Evolutionary conservation across 2,888 invertebrate genomes (phyloP).

Genomic region (Cheilosia urbana): DNA sequence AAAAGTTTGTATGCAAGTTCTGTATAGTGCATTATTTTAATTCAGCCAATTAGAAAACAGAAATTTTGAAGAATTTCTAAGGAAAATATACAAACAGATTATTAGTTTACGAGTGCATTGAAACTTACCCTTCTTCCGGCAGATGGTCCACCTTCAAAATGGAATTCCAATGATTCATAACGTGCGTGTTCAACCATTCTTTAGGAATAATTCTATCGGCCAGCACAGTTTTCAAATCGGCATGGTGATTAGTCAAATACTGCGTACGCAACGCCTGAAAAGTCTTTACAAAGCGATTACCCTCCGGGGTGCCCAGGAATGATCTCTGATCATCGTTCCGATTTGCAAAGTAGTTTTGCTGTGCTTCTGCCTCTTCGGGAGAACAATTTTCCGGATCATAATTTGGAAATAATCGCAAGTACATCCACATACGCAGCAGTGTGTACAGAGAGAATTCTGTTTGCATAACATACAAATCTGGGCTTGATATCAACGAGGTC

Average conservation of each 20-base stretch:
- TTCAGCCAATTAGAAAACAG: conserved; percentile 6
- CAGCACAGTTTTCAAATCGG: conserved; percentile 88
- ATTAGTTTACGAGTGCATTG: neutral
- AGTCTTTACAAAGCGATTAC: conserved; percentile 86
- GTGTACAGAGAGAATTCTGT: conserved; percentile 91
- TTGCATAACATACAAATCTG: conserved; percentile 89
- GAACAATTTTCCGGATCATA: conserved; percentile 82
- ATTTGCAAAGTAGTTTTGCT: conserved; percentile 80
- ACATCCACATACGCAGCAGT: conserved; percentile 89
- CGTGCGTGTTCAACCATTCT: conserved; percentile 87
- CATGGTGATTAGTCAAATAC: conserved; percentile 88
- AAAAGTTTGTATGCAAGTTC: neutral
- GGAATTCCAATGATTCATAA: conserved; percentile 88
- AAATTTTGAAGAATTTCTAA: conserved; percentile 16
- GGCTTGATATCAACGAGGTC: conserved; percentile 86
- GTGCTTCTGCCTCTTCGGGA: conserved; percentile 76
- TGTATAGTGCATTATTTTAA: conserved; percentile 13
- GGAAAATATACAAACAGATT: conserved; percentile 9
- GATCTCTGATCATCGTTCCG: conserved; percentile 83
- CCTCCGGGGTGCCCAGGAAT: conserved; percentile 86
- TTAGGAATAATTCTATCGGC: conserved; percentile 89
- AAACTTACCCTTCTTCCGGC: conserved; percentile 87
- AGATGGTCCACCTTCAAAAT: conserved; percentile 89
- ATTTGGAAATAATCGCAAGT: conserved; percentile 84
- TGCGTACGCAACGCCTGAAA: conserved; percentile 88